These are phyloP conservation scores for Perodicticus potto DNA, from an alignment of 2,797 vertebrate species.

Conservation along the genomic window DNA sequence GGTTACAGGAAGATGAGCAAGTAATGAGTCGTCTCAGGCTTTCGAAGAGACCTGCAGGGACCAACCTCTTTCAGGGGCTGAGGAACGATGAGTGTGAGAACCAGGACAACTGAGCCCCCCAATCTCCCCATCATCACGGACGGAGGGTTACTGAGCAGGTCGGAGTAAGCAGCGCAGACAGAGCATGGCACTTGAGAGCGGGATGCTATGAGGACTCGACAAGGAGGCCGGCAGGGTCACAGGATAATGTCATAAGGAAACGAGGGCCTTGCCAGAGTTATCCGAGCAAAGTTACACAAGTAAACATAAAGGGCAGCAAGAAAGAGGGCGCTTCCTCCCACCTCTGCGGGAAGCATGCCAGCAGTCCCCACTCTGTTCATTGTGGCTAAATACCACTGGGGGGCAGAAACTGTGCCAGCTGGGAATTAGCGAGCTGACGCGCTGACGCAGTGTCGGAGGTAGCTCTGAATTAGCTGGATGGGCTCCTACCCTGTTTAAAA, in stretches of 20 bases:
- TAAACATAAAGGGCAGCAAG: conserved; percentile 43
- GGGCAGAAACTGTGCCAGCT: background rate
- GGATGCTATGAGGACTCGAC: background rate
- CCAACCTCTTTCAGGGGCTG: background rate
- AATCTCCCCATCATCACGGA: background rate
- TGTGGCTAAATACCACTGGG: background rate
- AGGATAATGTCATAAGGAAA: background rate
- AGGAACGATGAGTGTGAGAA: background rate
- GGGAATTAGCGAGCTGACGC: conserved; percentile 8
- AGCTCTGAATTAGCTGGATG: conserved; percentile 14
- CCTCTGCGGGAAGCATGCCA: conserved; percentile 16
- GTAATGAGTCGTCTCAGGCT: background rate
- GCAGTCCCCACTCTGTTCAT: background rate
- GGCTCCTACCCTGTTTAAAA: conserved; percentile 61
- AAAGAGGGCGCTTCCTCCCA: conserved; percentile 22
- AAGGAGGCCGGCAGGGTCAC: background rate
- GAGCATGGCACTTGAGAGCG: too few species aligned
- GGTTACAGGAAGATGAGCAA: background rate
- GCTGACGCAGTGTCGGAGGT: conserved; percentile 42
- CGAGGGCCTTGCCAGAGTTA: background rate
- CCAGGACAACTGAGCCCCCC: background rate
- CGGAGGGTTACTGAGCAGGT: background rate
- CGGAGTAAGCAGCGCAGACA: background rate
- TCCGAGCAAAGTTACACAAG: background rate
- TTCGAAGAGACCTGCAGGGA: background rate